A percentile compares a stretch with the other conserved stretches of the same genome.
These are phyloP conservation scores for Brachionus sp. DNA, from an alignment of 1,140 invertebrate genomes.

Conservation along the genomic window DNA sequence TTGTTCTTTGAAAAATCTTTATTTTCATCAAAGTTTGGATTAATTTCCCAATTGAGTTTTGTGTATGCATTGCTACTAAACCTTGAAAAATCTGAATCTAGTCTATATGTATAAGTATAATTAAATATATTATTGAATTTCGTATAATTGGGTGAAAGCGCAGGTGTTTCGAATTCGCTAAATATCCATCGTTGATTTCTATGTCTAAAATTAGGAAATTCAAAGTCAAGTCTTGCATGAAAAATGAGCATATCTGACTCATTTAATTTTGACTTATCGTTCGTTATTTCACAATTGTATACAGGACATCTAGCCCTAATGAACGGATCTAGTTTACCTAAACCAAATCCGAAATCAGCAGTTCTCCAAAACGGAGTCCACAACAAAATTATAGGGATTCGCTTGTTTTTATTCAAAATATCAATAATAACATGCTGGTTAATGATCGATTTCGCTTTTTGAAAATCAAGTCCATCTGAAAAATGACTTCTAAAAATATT, in stretches of 20 bases:
- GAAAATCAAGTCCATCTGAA: too few species aligned
- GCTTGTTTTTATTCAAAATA: too few species aligned
- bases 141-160: not conserved
- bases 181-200: conserved; percentile 26
- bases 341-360: not conserved
- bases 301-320: not conserved
- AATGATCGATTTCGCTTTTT: too few species aligned
- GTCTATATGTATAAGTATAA: not conserved
- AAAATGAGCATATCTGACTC: not conserved
- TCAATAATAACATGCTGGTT: too few species aligned
- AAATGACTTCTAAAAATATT: too few species aligned
- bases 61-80: not conserved
- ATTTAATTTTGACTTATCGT: not conserved
- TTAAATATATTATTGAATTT: conserved; percentile 40
- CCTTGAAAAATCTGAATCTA: not conserved
- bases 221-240: not conserved
- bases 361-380: not conserved
- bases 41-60: not conserved
- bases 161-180: not conserved
- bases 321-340: not conserved
- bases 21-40: not conserved
- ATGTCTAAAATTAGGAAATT: not conserved
- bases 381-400: not conserved
- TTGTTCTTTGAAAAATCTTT: not conserved
- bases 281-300: conserved; percentile 1